Percentiles rank a stretch among this genome's conserved stretches.
phyloP scores from a whole-genome alignment of 2,113 vertebrate genomes.

The Trachemys scripta region DNA sequence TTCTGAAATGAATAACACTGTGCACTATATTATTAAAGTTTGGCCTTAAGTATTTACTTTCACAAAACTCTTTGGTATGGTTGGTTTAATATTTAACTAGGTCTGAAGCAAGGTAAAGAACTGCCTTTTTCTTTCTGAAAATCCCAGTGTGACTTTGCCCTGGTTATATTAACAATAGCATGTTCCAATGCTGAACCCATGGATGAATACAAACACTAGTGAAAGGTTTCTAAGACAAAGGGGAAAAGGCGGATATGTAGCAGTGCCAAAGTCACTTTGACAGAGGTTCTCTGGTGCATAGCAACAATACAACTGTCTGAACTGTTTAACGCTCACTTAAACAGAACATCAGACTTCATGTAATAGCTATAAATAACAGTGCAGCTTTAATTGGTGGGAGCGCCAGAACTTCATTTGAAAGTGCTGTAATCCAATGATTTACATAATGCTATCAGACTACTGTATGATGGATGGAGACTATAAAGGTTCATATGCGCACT shows the following conservation, averaged over 20 bases:
- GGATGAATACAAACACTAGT: constrained; percentile 65
- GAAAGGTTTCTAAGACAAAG: constrained; percentile 55
- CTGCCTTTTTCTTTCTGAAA: constrained; percentile 17
- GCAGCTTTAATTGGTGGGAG: constrained; percentile 59
- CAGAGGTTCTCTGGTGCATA: constrained; percentile 62
- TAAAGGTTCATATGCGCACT: background rate
- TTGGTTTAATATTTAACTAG: constrained; percentile 71
- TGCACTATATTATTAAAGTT: constrained; percentile 52
- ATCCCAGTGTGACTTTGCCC: constrained; percentile 66
- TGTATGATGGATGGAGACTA: constrained; percentile 58
- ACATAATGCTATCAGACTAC: constrained; percentile 58
- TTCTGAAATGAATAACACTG: constrained; percentile 5
- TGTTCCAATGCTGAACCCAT: constrained; percentile 64
- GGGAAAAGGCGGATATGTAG: background rate
- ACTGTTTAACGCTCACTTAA: constrained; percentile 76
- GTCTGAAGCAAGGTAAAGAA: constrained; percentile 56
- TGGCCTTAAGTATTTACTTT: constrained; percentile 32
- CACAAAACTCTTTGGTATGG: constrained; percentile 43
- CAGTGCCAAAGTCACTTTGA: constrained; percentile 52
- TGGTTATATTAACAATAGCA: constrained; percentile 62
- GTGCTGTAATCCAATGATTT: constrained; percentile 55
- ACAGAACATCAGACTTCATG: constrained; percentile 72
- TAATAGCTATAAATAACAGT: constrained; percentile 77
- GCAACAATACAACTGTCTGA: constrained; percentile 71
- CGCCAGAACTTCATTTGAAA: constrained; percentile 66